Percentiles rank a stretch among this genome's conserved stretches.
phyloP scores from a whole-genome alignment of 2,888 invertebrate species.

The Seira ritae region DNA sequence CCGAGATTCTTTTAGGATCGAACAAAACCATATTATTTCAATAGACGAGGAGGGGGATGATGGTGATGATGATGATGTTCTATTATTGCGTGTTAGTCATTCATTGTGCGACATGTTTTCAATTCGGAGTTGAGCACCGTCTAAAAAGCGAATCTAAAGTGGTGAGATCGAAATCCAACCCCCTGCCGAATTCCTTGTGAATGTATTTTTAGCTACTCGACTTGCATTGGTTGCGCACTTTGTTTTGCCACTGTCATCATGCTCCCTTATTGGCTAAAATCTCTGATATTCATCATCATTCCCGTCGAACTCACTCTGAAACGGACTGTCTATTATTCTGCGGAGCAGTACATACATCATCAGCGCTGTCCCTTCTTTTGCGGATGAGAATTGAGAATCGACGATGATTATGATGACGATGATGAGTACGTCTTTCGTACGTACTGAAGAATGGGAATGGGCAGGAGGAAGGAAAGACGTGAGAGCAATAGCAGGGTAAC shows the following conservation, averaged over 20 bases:
- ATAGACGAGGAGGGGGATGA: no score
- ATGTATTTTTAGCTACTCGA: conserved; percentile 52
- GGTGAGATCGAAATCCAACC: conserved; percentile 50
- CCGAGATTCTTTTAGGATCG: no score
- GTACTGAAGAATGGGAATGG: conserved; percentile 48
- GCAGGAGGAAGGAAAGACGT: conserved; percentile 25
- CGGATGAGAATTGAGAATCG: no score
- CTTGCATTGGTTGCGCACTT: conserved; percentile 58
- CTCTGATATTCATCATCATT: conserved; percentile 45
- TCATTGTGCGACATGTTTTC: conserved; percentile 56
- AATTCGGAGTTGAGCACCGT: conserved; percentile 36
- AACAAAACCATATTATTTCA: no score
- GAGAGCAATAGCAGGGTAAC: conserved; percentile 43
- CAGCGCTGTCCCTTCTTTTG: not conserved
- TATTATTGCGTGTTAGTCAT: conserved; percentile 3
- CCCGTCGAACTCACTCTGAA: conserved; percentile 15
- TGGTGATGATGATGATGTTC: not conserved
- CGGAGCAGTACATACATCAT: conserved; percentile 43
- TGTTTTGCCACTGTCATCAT: conserved; percentile 60
- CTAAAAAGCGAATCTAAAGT: conserved; percentile 51
- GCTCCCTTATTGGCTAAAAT: conserved; percentile 59
- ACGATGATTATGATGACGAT: no score
- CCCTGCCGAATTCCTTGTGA: conserved; percentile 57
- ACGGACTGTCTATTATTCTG: conserved; percentile 14
- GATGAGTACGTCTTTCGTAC: not conserved